Evolutionary conservation across 2,113 vertebrate genomes (phyloP), one percentile per base, ranked within the genome.

Genomic region (Colossoma macropomum): DNA sequence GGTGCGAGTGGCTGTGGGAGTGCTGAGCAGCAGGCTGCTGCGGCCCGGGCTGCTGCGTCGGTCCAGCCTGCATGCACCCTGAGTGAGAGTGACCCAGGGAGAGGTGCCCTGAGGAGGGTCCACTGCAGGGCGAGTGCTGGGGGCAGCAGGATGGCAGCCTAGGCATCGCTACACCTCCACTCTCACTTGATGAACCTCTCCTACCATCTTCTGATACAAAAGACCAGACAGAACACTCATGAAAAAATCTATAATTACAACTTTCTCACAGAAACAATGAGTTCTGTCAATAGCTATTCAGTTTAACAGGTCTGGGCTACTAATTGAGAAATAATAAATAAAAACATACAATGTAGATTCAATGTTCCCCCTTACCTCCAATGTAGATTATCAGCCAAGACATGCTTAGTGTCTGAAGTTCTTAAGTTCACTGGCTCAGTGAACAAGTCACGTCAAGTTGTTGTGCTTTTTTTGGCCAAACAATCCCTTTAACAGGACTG

Each of bases 101-200:
- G 76, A 97, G 95, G 86, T 97, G 97, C 87, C 90, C 93, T 80
- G 97, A 96, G 30, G 97, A 95, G 27, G 96, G 94, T 81, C 96
- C 96, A 86, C 96, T 95, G 72, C 98, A 99, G 0, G 98, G 96
- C 7, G 98, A 98, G 91, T 99, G 98, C 91, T 99, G 97, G 66
- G 97, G 97, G 90, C 98, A 99, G 93, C 98, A 99, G 0, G 98
- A 98, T 1, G 98, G 98, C 52, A 99, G 94, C 86, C 98, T 92
- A 72, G 98, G 98, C 98, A 99, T 95, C 74, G 97, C 96, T 0
- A 96, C 92, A 84, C 96, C 95, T 3, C 95, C 92, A 28, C 91
- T 89, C 87, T 97, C 97, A 84, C 92, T 95, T 65, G 91, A 84
- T 0, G 95, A 83, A 83, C 94, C 91, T 90, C 95, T 95, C 90